These are phyloP conservation scores for Coenonympha arcania DNA, from an alignment of 2,888 invertebrate species.

Conservation along the genomic window DNA sequence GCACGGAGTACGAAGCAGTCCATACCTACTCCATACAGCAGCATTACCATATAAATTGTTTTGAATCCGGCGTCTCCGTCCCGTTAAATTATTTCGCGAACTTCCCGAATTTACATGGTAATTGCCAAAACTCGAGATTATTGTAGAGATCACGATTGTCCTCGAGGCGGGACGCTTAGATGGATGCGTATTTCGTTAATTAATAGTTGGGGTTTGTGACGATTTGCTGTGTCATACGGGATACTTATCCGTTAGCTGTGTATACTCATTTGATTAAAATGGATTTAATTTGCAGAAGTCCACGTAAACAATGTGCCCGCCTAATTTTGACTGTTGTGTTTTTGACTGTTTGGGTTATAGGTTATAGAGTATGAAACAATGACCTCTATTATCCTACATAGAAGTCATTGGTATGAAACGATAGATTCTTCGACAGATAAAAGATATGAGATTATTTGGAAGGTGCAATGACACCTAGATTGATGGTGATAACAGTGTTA, in stretches of 20 bases:
- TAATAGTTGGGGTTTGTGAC: neutral
- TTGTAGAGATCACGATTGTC: conserved; percentile 66
- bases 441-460: too few relatives aligned
- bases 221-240: neutral
- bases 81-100: conserved; percentile 72
- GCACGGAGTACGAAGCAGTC: conserved; percentile 44
- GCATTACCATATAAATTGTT: conserved; percentile 74
- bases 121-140: conserved; percentile 73
- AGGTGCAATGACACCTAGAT: too few relatives aligned
- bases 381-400: too few relatives aligned
- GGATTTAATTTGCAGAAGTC: too few relatives aligned
- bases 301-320: too few relatives aligned
- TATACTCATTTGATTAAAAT: too few relatives aligned
- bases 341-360: too few relatives aligned
- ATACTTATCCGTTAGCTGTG: neutral
- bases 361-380: too few relatives aligned
- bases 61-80: conserved; percentile 67
- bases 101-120: conserved; percentile 73
- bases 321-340: too few relatives aligned
- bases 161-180: conserved; percentile 7
- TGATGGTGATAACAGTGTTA: too few relatives aligned
- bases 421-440: too few relatives aligned
- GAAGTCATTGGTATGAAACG: too few relatives aligned
- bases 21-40: conserved; percentile 50
- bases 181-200: conserved; percentile 1